These are phyloP conservation scores for Campaea margaritaria DNA, from an alignment of 2,888 invertebrate species.

Conservation along the genomic window DNA sequence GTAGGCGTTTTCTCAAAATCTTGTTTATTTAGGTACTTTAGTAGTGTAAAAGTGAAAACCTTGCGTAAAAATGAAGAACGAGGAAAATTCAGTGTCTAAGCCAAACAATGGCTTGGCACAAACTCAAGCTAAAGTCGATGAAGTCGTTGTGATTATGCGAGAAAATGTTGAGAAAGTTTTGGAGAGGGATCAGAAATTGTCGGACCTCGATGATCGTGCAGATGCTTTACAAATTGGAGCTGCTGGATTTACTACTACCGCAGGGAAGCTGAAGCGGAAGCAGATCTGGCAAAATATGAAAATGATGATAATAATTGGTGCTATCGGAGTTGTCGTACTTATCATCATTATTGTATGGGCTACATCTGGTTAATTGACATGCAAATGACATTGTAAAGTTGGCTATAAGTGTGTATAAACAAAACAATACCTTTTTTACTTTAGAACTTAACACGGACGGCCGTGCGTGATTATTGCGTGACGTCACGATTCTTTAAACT, in stretches of 20 bases:
- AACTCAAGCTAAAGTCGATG: constrained; percentile 83
- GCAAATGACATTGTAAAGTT: not conserved
- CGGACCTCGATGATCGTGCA: constrained; percentile 97
- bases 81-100: constrained; percentile 61
- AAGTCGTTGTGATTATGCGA: constrained; percentile 97
- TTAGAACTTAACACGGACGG: too few species aligned
- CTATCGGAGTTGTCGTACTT: constrained; percentile 91
- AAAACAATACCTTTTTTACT: too few species aligned
- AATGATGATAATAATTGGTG: constrained; percentile 97
- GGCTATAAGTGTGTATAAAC: too few species aligned
- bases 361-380: constrained; percentile 54
- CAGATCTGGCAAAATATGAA: constrained; percentile 99
- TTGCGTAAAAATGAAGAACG: constrained; percentile 2
- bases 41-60: not conserved
- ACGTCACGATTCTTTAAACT: too few species aligned
- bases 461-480: too few species aligned
- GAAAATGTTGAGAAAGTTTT: constrained; percentile 98
- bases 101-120: constrained; percentile 81
- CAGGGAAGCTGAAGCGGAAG: constrained; percentile 97
- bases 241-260: constrained; percentile 85
- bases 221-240: constrained; percentile 98
- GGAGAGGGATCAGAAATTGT: constrained; percentile 97
- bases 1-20: too few species aligned
- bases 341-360: constrained; percentile 92
- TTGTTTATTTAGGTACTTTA: not conserved